Conservation (phyloP, 30 jellyfish, hydroid and myxozoan genomes). For the Hydractinia symbiolongicarpus region DNA sequence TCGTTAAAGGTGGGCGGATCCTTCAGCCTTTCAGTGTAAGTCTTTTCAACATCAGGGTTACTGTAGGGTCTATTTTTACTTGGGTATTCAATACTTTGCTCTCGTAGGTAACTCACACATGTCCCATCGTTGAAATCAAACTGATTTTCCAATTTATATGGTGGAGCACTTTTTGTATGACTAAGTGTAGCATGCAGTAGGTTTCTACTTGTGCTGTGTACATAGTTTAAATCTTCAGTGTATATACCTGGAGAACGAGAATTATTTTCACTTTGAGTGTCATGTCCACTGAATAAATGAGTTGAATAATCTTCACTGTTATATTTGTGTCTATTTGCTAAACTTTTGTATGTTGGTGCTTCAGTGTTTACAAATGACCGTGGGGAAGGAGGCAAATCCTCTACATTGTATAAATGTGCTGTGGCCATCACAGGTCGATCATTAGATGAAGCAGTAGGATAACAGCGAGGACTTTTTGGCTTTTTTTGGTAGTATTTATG, state of each 20-base stretch:
- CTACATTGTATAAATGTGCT: conserved; percentile 27
- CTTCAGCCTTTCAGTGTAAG: conserved; percentile 1
- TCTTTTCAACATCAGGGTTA: conserved; percentile 16
- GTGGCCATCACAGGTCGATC: conserved; percentile 10
- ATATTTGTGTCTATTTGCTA: conserved; percentile 15
- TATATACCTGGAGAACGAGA: neutral
- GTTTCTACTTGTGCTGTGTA: neutral
- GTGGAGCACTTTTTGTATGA: conserved; percentile 18
- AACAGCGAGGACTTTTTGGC: neutral
- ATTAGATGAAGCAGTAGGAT: neutral
- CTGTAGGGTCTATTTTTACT: conserved; percentile 11
- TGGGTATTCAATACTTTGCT: conserved; percentile 9
- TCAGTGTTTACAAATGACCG: conserved; percentile 5
- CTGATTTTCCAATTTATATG: neutral
- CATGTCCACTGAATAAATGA: neutral
- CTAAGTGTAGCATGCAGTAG: neutral
- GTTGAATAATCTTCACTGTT: neutral
- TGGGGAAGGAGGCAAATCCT: conserved; percentile 40
- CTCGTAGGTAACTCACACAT: neutral
- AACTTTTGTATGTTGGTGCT: neutral
- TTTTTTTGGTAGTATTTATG: conserved; percentile 1
- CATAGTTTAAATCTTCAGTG: neutral
- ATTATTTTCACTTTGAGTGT: neutral
- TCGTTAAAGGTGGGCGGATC: conserved; percentile 12
- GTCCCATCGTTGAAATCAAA: conserved; percentile 14